Conservation (phyloP, 1,140 invertebrate genomes). For the Metopolophium dirhodum region DNA sequence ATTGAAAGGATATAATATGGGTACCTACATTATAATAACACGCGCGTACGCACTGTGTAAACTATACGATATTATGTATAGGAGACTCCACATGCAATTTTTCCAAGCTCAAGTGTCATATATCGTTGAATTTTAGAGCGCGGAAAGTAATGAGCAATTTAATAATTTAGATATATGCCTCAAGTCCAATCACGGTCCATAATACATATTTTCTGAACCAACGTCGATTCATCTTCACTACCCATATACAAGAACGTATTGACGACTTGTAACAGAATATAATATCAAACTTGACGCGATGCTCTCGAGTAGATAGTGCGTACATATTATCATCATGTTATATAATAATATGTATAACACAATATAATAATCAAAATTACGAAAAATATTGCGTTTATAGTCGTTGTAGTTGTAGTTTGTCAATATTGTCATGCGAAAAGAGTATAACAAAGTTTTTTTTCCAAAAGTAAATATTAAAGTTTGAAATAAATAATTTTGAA, state of each 20-base stretch:
- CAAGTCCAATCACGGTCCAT: not conserved
- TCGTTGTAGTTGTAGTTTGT: no score
- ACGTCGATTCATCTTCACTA: not conserved
- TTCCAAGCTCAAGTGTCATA: slow-evolving; percentile 27
- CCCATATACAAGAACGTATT: not conserved
- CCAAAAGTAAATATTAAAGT: no score
- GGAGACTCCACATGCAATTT: not conserved
- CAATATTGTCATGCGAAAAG: no score
- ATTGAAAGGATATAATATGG: slow-evolving; percentile 12
- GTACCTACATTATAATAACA: not conserved
- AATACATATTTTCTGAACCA: not conserved
- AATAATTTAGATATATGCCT: slow-evolving; percentile 17
- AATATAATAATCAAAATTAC: no score
- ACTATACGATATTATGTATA: not conserved
- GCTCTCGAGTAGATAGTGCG: not conserved
- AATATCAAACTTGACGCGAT: not conserved
- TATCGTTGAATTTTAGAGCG: slow-evolving; percentile 16
- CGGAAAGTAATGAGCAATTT: slow-evolving; percentile 39
- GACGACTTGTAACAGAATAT: not conserved
- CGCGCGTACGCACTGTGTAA: not conserved
- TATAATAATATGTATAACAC: no score
- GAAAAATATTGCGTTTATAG: no score
- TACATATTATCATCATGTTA: not conserved
- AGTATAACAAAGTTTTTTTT: no score
- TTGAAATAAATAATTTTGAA: no score